Base-by-base conservation (phyloP, 37 sponge, comb jelly and placozoan species). In the Eunapius fragilis region DNA sequence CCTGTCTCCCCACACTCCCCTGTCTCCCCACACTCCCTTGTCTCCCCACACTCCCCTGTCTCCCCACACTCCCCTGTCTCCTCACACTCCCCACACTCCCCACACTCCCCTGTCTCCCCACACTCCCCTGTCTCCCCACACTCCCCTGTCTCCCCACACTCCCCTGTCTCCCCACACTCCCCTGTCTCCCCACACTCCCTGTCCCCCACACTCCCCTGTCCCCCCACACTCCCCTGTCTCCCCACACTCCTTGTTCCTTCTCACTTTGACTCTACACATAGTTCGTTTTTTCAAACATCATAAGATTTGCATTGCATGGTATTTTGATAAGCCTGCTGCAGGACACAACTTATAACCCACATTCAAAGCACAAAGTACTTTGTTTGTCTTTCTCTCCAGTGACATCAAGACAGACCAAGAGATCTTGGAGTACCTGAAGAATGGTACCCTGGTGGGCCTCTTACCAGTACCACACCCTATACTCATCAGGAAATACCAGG, bases 381-480 rank as follows among this genome's bases (percentile, higher is more conserved):
- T n/a, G n/a, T n/a, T n/a, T n/a, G n/a, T n/a, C 23, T 13, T 24
- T 17, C n/a, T 0, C 17, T 37, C 2, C 72, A 93, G 94, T 80
- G 83, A 94, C 68, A 87, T 94, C 30, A 94, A 86, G 68, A 83
- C 82, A 79, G 98, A 98, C 73, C 89, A 85, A 2, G 96, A 94
- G 79, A 94, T 98, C 23, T 74, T 98, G 76, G 93, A 91, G 34
- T 98, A 96, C 75, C 83, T 98, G 27, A 96, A 92, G 87, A 93
- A 98, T 68, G 98, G 98, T 11, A 98, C 98, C 19, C 86, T 98
- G 50, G 98, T 98, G 25, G 98, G 98, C 0, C 87, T 98, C 27
- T 92, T 98, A 0, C 98, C 98, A 14, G 96, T 98, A 0, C 98
- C 98, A 45, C 98, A 98, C 67, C 98, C 98, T 37, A 98, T 98